Evolutionary conservation across 2,888 invertebrate species (phyloP), one percentile per base, ranked within the genome.

Genomic region (Scaptodrosophila latifasciaeformis): DNA sequence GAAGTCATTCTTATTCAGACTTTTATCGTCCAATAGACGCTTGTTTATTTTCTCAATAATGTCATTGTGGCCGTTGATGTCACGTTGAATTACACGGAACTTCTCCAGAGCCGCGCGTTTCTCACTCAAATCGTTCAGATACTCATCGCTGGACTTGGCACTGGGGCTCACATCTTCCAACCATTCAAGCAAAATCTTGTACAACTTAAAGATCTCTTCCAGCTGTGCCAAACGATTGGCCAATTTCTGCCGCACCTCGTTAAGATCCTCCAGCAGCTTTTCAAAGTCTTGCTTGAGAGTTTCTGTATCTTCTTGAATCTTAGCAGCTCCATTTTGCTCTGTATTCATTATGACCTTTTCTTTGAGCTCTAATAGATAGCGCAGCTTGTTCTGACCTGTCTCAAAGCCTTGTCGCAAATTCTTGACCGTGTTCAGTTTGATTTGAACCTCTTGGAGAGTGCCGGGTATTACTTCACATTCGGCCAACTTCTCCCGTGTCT

Each of bases 261-360:
- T 93, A 13, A 96, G 90, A 78, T 96, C 95, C 19, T 89, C 88
- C 44, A 96, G 89, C 2, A 97, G 86, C 81, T 93, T 95, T 65
- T 97, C 97, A 84, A 97, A 96, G 84, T 97, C 96, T 72, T 92
- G 90, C 81, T 96, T 95, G 18, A 96, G 87, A 63, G 90, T 92
- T 82, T 96, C 96, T 0, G 96, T 96, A 75, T 96, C 96, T 82
- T 97, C 96, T 81, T 96, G 92, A 54, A 97, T 96, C 84, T 94
- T 94, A 0, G 91, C 91, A 0, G 94, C 95, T 0, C 97, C 97
- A 47, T 91, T 90, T 65, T 93, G 92, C 86, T 96, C 96, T 0
- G 97, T 97, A 81, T 96, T 96, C 89, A 96, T 92, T 6, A 96
- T 93, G 0, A 97, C 96, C 81, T 94, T 93, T 84, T 97, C 97